Evolutionary conservation across 2,888 invertebrate genomes (phyloP).

Genomic region (Amphipyra tragopoginis): DNA sequence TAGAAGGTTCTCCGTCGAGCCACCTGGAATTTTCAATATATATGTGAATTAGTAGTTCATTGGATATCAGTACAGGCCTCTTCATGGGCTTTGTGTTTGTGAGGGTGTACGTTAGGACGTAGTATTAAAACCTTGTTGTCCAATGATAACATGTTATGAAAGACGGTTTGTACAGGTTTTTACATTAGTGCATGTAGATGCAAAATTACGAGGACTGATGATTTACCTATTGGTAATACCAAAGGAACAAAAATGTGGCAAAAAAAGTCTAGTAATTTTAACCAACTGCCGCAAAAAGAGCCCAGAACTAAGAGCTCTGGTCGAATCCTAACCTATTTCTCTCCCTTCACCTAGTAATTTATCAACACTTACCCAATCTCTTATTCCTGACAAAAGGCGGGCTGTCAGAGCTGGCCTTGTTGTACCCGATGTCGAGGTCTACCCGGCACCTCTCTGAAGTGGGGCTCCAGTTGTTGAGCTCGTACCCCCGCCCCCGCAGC

Average conservation of each 20-base stretch:
- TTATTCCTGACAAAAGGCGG: slow-evolving; percentile 76
- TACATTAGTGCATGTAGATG: neutral
- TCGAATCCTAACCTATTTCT: neutral
- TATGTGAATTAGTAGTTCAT: neutral
- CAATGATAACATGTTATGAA: neutral
- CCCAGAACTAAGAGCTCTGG: too few relatives aligned
- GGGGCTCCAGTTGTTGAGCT: slow-evolving; percentile 81
- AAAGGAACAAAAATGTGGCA: too few relatives aligned
- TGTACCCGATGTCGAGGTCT: slow-evolving; percentile 78
- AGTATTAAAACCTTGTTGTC: too few relatives aligned
- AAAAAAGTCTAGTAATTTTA: too few relatives aligned
- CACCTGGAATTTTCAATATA: slow-evolving; percentile 71
- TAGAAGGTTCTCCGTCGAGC: slow-evolving; percentile 82
- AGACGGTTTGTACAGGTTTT: neutral
- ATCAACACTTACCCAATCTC: slow-evolving; percentile 73
- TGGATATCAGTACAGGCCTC: too few relatives aligned
- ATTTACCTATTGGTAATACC: too few relatives aligned
- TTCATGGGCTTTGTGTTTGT: too few relatives aligned
- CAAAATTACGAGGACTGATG: neutral
- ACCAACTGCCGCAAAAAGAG: too few relatives aligned
- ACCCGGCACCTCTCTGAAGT: slow-evolving; percentile 75
- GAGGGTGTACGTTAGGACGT: too few relatives aligned
- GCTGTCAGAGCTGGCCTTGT: slow-evolving; percentile 78
- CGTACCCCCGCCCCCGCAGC: slow-evolving; percentile 85
- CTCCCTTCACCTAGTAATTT: neutral